A percentile compares a stretch with the other conserved stretches of the same genome.
These are phyloP conservation scores for Zaprionus ornatus DNA, from an alignment of 1,140 invertebrate species.

Conservation along the genomic window DNA sequence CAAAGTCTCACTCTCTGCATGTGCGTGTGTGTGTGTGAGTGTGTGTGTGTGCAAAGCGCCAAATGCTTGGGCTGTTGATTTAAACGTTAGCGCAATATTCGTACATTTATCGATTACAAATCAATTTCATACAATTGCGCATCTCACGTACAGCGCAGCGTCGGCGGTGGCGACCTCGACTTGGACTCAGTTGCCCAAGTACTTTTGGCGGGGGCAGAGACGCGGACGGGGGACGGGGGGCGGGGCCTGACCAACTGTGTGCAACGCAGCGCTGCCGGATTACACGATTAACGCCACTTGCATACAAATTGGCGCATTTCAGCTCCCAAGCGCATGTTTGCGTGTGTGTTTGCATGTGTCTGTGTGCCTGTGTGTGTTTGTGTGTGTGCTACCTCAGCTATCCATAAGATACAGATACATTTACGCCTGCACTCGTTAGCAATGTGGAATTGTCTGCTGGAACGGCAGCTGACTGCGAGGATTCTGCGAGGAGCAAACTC, in stretches of 20 bases:
- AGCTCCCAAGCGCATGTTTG: slow-evolving; percentile 12
- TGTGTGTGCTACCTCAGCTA: slow-evolving; percentile 41
- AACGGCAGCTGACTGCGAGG: slow-evolving; percentile 2
- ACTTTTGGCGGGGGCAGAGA: not conserved
- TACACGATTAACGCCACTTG: slow-evolving; percentile 79
- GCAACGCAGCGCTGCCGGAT: slow-evolving; percentile 74
- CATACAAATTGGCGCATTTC: slow-evolving; percentile 81
- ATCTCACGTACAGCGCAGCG: slow-evolving; percentile 61
- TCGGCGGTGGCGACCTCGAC: slow-evolving; percentile 25
- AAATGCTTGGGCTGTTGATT: slow-evolving; percentile 52
- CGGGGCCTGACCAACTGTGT: slow-evolving; percentile 24
- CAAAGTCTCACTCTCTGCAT: not conserved
- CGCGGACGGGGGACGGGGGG: too few species aligned
- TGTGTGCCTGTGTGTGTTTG: slow-evolving; percentile 4
- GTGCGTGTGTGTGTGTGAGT: not conserved
- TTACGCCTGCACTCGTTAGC: slow-evolving; percentile 71
- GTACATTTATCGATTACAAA: slow-evolving; percentile 81
- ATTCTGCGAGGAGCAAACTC: slow-evolving; percentile 3
- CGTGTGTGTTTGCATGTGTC: not conserved
- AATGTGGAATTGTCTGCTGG: not conserved
- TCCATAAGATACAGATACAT: slow-evolving; percentile 66
- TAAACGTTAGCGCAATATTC: slow-evolving; percentile 67
- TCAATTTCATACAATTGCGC: slow-evolving; percentile 76
- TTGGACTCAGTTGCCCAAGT: slow-evolving; percentile 46
- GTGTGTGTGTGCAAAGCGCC: slow-evolving; percentile 1